A percentile compares a stretch with the other conserved stretches of the same genome.
phyloP scores from a whole-genome alignment of 2,888 invertebrate species.

The Eupithecia vulgata region DNA sequence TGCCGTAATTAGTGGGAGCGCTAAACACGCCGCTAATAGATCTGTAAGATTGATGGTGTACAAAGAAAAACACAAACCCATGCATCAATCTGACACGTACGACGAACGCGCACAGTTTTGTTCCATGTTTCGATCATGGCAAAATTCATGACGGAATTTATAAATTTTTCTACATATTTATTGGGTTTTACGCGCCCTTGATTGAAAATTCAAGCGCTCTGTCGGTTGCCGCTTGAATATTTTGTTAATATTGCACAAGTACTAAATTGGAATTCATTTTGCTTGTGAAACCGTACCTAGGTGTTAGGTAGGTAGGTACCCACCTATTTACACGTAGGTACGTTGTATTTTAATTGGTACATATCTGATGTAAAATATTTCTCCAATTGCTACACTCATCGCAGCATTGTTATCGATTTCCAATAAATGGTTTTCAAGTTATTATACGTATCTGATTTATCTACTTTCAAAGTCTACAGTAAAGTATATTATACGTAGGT shows the following conservation, averaged over 20 bases:
- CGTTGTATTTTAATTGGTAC: not conserved
- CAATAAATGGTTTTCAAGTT: not conserved
- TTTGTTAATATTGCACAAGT: not conserved
- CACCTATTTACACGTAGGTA: not conserved
- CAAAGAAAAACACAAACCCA: slow-evolving; percentile 74
- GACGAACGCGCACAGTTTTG: slow-evolving; percentile 46
- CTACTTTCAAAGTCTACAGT: not conserved
- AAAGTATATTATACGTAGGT: not conserved
- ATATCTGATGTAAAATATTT: not conserved
- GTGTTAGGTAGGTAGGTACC: not conserved
- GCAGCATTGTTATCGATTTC: not conserved
- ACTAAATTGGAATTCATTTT: slow-evolving; percentile 1
- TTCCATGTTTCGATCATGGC: slow-evolving; percentile 33
- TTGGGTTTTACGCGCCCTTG: not conserved
- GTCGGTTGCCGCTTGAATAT: not conserved
- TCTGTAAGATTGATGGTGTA: slow-evolving; percentile 72
- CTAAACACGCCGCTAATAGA: slow-evolving; percentile 76
- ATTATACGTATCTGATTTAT: not conserved
- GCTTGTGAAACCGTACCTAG: not conserved
- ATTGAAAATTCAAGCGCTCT: slow-evolving; percentile 13
- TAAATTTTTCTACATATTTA: not conserved
- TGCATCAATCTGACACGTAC: slow-evolving; percentile 72
- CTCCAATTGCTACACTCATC: not conserved
- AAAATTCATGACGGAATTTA: slow-evolving; percentile 7
- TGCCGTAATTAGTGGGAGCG: slow-evolving; percentile 71